Base-by-base conservation (phyloP, 2,888 invertebrate species). In the Aleiodes alternator region DNA sequence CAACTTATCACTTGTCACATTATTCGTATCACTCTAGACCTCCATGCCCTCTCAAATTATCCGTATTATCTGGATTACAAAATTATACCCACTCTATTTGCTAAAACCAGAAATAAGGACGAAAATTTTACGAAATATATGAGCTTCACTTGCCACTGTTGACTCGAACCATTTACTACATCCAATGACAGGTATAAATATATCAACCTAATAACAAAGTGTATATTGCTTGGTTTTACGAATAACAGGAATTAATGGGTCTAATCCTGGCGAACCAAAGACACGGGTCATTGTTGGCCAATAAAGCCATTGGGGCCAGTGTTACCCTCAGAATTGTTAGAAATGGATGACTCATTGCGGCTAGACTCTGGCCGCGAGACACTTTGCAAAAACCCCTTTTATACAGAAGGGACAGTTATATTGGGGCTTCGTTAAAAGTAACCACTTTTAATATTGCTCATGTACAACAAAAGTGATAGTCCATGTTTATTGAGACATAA, bases 201-300 rank as follows among this genome's bases (percentile, higher is more conserved):
- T 43, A 23, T 43, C 11, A 7, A 64, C 64, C 48, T 34, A n/a
- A 8, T 9, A 38, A 64, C 64, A 48, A 48, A 43, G 9, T 16
- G 11, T 78, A 76, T 77, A 80, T 77, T 76, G 76, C 77, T 78
- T 73, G 78, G 78, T 79, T 79, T 80, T 71, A 68, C 72, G 76
- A 79, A 79, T 80, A 80, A 79, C 71, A 78, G 77, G 70, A 80
- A 82, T 82, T 77, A 82, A 80, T 79, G 77, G 76, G 64, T 75
- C 75, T 82, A 82, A 82, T 80, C 80, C 82, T 23, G 64, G 69
- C 56, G 77, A 43, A 81, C 80, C 76, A 69, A 34, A 76, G 78
- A 78, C 56, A 51, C 48, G 6, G 50, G 43, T 61, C 72, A 75
- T 78, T 78, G 71, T 80, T 73, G 76, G 79, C 72, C 80, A 81